Evolutionary conservation across 2,113 vertebrate species (phyloP).

Genomic region (Misgurnus anguillicaudatus): DNA sequence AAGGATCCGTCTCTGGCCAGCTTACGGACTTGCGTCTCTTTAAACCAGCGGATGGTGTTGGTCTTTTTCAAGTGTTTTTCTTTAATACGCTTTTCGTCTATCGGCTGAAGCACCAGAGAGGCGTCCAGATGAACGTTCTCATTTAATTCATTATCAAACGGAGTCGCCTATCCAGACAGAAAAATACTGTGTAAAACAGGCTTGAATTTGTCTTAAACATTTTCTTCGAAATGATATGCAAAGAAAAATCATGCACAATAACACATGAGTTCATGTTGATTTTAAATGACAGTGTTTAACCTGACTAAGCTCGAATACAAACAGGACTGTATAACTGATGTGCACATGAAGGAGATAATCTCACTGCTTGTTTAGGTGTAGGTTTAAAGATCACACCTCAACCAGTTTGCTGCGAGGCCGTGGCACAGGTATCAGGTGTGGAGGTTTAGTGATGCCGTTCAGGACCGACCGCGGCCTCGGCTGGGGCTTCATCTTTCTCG

Average conservation of each 20-base stretch:
- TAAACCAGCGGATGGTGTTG: constrained; percentile 76
- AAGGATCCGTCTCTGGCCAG: constrained; percentile 71
- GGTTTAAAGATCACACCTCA: constrained; percentile 50
- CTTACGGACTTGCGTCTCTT: constrained; percentile 74
- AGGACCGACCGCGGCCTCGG: constrained; percentile 47
- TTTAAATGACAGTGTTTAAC: too few relatives aligned
- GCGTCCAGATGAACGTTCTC: constrained; percentile 37
- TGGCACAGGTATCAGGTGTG: constrained; percentile 68
- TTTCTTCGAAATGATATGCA: too few relatives aligned
- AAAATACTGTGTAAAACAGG: background rate
- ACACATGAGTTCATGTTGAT: too few relatives aligned
- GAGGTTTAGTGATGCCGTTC: background rate
- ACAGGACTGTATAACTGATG: too few relatives aligned
- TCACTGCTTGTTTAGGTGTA: background rate
- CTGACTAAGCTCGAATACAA: too few relatives aligned
- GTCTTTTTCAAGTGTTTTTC: constrained; percentile 66
- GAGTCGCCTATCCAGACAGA: constrained; percentile 64
- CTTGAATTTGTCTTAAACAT: too few relatives aligned
- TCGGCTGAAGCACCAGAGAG: constrained; percentile 21
- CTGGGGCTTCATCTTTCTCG: constrained; percentile 64
- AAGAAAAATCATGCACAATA: too few relatives aligned
- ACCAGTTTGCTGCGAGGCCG: constrained; percentile 74
- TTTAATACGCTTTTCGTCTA: constrained; percentile 55
- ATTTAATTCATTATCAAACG: constrained; percentile 74
- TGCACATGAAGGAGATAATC: too few relatives aligned